phyloP scores from a whole-genome alignment of 1,140 invertebrate species.

The Bursaphelenchus mucronatus region DNA sequence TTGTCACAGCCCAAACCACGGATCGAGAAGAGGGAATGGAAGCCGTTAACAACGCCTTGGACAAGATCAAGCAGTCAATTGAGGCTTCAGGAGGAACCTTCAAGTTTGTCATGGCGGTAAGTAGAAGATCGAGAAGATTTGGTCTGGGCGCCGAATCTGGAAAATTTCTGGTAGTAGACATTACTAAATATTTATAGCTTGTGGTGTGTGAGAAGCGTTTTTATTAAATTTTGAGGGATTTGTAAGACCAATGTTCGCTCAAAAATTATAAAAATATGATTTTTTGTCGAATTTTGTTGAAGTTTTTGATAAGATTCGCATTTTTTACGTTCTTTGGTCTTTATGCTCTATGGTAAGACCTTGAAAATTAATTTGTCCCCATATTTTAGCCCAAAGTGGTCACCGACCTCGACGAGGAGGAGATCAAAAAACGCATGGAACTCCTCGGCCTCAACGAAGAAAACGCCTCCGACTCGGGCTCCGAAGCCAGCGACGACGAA shows the following conservation, averaged over 20 bases:
- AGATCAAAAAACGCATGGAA: slow-evolving; percentile 86
- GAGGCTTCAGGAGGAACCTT: slow-evolving; percentile 79
- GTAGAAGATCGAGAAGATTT: slow-evolving; percentile 49
- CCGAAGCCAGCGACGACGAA: slow-evolving; percentile 66
- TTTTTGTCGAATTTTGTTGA: too few relatives aligned
- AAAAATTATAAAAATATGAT: too few relatives aligned
- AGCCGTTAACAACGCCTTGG: slow-evolving; percentile 76
- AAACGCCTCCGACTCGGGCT: slow-evolving; percentile 70
- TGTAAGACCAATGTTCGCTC: too few relatives aligned
- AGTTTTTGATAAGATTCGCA: too few relatives aligned
- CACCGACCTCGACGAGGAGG: slow-evolving; percentile 92
- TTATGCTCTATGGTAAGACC: background rate
- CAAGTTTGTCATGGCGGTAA: slow-evolving; percentile 86
- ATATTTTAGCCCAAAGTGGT: slow-evolving; percentile 83
- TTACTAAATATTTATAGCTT: background rate
- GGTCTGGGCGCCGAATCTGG: background rate
- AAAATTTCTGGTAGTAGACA: slow-evolving; percentile 18
- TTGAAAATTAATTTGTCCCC: slow-evolving; percentile 11
- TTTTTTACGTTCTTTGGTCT: slow-evolving; percentile 5
- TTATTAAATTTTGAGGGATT: too few relatives aligned
- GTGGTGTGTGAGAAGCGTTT: background rate
- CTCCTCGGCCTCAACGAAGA: slow-evolving; percentile 74
- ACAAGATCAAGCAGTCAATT: slow-evolving; percentile 80
- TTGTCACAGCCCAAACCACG: slow-evolving; percentile 94
- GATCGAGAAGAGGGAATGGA: slow-evolving; percentile 70